Conservation (phyloP, 2,888 invertebrate species). For the Perdita meconis region DNA sequence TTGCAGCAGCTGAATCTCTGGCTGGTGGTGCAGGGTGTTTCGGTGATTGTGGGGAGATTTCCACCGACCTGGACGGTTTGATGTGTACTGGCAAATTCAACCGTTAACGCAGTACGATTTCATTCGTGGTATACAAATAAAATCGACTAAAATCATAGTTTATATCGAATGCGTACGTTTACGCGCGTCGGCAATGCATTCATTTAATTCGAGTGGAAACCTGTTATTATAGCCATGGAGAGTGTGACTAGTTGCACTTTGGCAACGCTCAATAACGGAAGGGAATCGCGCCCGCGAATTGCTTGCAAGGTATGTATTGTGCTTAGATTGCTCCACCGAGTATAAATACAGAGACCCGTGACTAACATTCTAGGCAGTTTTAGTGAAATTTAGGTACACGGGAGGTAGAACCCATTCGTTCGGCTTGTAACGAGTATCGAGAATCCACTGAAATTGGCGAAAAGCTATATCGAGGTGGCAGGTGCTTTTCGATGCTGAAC, state of each 20-base stretch:
- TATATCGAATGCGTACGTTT: no score
- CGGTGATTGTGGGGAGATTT: constrained; percentile 42
- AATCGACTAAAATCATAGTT: no score
- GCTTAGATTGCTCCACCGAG: no score
- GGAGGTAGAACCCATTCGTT: not conserved
- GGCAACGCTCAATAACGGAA: constrained; percentile 1
- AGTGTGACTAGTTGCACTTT: constrained; percentile 19
- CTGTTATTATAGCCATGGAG: constrained; percentile 8
- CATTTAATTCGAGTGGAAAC: constrained; percentile 9
- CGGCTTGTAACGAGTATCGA: constrained; percentile 17
- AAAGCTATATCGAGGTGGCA: constrained; percentile 24
- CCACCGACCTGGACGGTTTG: constrained; percentile 7
- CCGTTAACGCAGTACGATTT: constrained; percentile 32
- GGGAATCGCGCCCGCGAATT: not conserved
- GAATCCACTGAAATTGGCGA: constrained; percentile 26
- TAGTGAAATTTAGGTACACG: not conserved
- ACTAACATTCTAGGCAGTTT: no score
- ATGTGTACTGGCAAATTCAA: constrained; percentile 40
- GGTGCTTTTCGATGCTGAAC: constrained; percentile 27
- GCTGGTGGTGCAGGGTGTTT: constrained; percentile 28
- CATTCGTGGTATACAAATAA: no score
- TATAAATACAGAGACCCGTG: not conserved
- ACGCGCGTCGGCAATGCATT: no score
- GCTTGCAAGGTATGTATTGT: no score
- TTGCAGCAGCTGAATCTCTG: constrained; percentile 46